Percentiles rank a stretch among this genome's conserved stretches.
phyloP scores from a whole-genome alignment of 1,140 invertebrate species.

The Tetranychus cinnabarinus region DNA sequence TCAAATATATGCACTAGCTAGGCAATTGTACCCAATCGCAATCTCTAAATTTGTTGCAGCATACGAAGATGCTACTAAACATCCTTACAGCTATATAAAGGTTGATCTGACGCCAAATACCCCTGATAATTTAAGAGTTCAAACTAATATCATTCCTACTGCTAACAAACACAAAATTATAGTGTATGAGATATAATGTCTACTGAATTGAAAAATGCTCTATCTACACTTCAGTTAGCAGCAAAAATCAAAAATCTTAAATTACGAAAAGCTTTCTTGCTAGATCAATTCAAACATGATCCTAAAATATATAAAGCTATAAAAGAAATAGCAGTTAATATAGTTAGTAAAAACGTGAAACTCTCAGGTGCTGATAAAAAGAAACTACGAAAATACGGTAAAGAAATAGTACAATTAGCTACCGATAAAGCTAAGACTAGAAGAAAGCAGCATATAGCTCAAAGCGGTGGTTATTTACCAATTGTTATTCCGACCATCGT shows the following conservation, averaged over 20 bases:
- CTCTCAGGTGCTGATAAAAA: background rate
- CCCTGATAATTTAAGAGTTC: too few relatives aligned
- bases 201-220: too few relatives aligned
- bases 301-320: background rate
- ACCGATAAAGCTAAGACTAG: background rate
- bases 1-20: slow-evolving; percentile 19
- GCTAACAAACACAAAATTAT: too few relatives aligned
- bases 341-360: background rate
- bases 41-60: slow-evolving; percentile 19
- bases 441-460: background rate
- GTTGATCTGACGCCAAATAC: slow-evolving; percentile 3
- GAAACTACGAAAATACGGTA: background rate
- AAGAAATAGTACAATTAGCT: background rate
- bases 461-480: background rate
- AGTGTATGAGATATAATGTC: too few relatives aligned
- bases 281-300: background rate
- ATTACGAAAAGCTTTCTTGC: background rate
- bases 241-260: background rate
- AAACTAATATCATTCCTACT: too few relatives aligned
- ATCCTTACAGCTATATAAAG: slow-evolving; percentile 1
- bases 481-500: background rate
- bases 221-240: background rate
- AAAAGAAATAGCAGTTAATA: background rate
- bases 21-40: slow-evolving; percentile 19
- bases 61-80: slow-evolving; percentile 12